Percentiles rank a stretch among this genome's conserved stretches.
Conservation (phyloP, 2,888 invertebrate genomes). For the Cosmopolites sordidus region DNA sequence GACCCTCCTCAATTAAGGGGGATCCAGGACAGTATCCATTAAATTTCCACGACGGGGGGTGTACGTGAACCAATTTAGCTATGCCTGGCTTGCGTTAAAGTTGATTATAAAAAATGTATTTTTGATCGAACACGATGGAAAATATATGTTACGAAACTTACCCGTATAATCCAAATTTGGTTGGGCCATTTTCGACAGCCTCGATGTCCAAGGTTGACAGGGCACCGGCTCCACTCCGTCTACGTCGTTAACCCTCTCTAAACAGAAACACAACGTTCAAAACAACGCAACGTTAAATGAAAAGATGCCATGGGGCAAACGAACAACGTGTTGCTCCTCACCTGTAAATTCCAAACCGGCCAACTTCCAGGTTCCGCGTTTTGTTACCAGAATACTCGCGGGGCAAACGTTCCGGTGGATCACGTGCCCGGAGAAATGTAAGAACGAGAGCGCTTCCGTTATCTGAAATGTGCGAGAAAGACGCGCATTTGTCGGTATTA, state of each 20-base stretch:
- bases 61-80: too few relatives aligned
- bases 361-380: slow-evolving; percentile 93
- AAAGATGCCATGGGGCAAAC: background rate
- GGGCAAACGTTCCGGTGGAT: slow-evolving; percentile 95
- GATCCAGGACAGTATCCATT: too few relatives aligned
- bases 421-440: slow-evolving; percentile 83
- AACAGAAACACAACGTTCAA: background rate
- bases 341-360: slow-evolving; percentile 91
- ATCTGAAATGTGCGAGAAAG: slow-evolving; percentile 76
- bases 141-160: too few relatives aligned
- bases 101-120: too few relatives aligned
- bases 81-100: too few relatives aligned
- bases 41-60: too few relatives aligned
- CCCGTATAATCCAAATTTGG: slow-evolving; percentile 90
- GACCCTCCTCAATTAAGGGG: too few relatives aligned
- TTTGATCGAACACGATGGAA: too few relatives aligned
- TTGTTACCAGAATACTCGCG: slow-evolving; percentile 85
- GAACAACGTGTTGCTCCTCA: too few relatives aligned
- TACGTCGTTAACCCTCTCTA: slow-evolving; percentile 67
- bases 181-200: slow-evolving; percentile 87
- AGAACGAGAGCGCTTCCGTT: slow-evolving; percentile 87
- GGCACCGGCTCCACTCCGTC: slow-evolving; percentile 70
- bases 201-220: slow-evolving; percentile 86
- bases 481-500: too few relatives aligned
- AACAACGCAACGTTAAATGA: background rate